phyloP scores from a whole-genome alignment of 1,140 invertebrate species.

The Mizuhopecten yessoensis region DNA sequence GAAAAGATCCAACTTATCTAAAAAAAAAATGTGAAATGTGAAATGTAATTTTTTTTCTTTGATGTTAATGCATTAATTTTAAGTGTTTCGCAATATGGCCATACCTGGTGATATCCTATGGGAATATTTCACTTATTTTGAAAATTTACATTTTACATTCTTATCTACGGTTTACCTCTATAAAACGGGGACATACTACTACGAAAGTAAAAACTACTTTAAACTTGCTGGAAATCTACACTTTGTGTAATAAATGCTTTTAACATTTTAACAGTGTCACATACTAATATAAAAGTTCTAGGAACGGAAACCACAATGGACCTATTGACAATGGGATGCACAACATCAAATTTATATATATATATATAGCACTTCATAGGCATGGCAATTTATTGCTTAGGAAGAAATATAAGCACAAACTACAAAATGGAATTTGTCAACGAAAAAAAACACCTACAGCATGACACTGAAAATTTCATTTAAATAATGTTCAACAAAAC shows the following conservation, averaged over 20 bases:
- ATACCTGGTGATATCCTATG: no score
- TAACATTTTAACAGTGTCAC: not conserved
- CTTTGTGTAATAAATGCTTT: slow-evolving; percentile 16
- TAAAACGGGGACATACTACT: no score
- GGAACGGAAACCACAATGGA: not conserved
- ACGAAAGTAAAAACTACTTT: no score
- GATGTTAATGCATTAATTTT: no score
- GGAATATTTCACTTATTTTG: no score
- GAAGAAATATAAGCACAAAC: not conserved
- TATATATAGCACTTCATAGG: not conserved
- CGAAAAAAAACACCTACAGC: not conserved
- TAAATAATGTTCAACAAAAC: not conserved
- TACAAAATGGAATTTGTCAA: not conserved
- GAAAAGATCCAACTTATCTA: no score
- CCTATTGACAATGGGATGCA: not conserved
- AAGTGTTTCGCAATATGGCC: no score
- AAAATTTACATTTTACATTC: no score
- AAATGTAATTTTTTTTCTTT: no score
- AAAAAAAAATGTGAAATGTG: no score
- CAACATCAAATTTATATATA: not conserved
- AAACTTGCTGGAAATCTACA: slow-evolving; percentile 19
- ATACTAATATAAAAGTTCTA: not conserved
- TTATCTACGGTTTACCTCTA: no score
- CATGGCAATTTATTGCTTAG: not conserved
- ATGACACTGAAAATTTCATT: not conserved